phyloP scores from a whole-genome alignment of 2,888 invertebrate species.

The Idaea straminata region DNA sequence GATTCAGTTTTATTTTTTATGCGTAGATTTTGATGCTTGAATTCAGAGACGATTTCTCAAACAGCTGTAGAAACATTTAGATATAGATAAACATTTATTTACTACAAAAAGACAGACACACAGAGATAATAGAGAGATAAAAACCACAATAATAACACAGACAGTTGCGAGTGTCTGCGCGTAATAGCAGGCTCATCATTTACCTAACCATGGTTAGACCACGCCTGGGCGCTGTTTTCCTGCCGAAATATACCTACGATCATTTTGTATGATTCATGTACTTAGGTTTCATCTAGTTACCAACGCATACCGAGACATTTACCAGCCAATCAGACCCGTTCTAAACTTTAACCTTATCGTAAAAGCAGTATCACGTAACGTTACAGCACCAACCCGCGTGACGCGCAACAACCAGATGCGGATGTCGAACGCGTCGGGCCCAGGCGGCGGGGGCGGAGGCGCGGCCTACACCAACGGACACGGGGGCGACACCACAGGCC shows the following conservation, averaged over 20 bases:
- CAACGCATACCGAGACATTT: background rate
- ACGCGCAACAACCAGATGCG: conserved; percentile 78
- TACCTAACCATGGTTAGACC: too few species aligned
- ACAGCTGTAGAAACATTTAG: too few species aligned
- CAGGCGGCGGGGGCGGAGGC: conserved; percentile 24
- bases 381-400: conserved; percentile 67
- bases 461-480: conserved; percentile 77
- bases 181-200: too few species aligned
- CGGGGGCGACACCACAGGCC: conserved; percentile 79
- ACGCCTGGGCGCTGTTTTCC: too few species aligned
- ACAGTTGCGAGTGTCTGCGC: too few species aligned
- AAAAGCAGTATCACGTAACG: conserved; percentile 3
- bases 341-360: background rate
- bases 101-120: too few species aligned
- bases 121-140: too few species aligned
- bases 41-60: too few species aligned
- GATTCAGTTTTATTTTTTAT: conserved; percentile 32
- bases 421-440: conserved; percentile 75
- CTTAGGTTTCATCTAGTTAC: conserved; percentile 20
- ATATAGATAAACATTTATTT: too few species aligned
- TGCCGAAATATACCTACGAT: conserved; percentile 15
- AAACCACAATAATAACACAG: too few species aligned
- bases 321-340: background rate
- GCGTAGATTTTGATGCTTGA: conserved; percentile 18
- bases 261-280: conserved; percentile 53